These are phyloP conservation scores for Etheostoma nigrum DNA, from an alignment of 2,797 vertebrate species.

Conservation along the genomic window DNA sequence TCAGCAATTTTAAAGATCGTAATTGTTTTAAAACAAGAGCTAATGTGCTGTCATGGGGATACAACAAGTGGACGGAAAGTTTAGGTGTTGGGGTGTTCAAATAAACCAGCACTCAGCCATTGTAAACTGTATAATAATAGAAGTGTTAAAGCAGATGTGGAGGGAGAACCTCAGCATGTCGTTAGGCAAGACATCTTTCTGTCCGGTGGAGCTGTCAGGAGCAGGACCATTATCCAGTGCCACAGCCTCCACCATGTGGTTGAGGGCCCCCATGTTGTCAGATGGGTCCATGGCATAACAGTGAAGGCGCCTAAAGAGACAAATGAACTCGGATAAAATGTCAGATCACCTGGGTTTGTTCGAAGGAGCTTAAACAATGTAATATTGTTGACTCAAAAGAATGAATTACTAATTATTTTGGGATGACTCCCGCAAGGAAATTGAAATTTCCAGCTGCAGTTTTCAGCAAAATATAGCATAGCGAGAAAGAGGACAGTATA, in stretches of 20 bases:
- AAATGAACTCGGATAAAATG: not conserved
- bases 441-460: too few relatives aligned
- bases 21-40: not conserved
- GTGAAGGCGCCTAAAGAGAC: conserved; percentile 8
- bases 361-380: not conserved
- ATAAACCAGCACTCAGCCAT: not conserved
- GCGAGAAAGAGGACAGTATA: too few relatives aligned
- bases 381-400: not conserved
- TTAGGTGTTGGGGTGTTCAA: not conserved
- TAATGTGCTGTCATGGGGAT: not conserved
- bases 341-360: not conserved
- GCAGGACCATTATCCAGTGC: conserved; percentile 29
- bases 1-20: not conserved
- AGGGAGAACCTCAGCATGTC: conserved; percentile 77
- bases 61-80: not conserved
- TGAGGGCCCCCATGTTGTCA: conserved; percentile 30
- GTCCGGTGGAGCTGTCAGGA: conserved; percentile 24
- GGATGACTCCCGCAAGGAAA: too few relatives aligned
- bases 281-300: conserved; percentile 54
- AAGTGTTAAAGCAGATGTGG: not conserved
- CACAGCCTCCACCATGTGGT: conserved; percentile 43
- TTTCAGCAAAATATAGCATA: too few relatives aligned
- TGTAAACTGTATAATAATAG: not conserved
- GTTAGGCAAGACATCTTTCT: conserved; percentile 44
- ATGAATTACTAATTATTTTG: not conserved